Percentiles rank a stretch among this genome's conserved stretches.
phyloP scores from a whole-genome alignment of 1,140 invertebrate species.

The Yoshiicerus persimilis region DNA sequence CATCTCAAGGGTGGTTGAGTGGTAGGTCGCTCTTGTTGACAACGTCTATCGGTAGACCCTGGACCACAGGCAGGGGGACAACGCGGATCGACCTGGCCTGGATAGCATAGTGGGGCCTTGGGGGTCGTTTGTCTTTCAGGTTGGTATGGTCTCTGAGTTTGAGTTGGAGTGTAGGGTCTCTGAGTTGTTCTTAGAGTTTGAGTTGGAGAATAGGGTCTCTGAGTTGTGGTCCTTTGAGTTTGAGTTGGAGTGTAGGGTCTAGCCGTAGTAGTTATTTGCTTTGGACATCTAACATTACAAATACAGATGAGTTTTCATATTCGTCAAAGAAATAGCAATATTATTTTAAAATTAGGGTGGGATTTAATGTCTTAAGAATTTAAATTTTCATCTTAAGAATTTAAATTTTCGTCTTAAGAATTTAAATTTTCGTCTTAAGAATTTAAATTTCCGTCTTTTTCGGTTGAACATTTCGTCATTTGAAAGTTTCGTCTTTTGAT shows the following conservation, averaged over 20 bases:
- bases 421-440: no score
- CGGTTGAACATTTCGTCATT: no score
- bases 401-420: no score
- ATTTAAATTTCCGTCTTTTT: no score
- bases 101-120: constrained; percentile 22
- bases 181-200: constrained; percentile 5
- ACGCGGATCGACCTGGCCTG: constrained; percentile 50
- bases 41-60: constrained; percentile 51
- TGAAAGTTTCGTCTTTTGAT: no score
- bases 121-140: background rate
- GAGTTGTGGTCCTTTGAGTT: constrained; percentile 51
- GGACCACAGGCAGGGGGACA: constrained; percentile 50
- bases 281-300: background rate
- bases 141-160: background rate
- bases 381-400: background rate
- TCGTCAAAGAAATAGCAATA: background rate
- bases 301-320: background rate
- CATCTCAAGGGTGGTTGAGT: constrained; percentile 31
- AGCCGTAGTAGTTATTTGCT: background rate
- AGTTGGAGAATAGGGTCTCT: background rate
- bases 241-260: constrained; percentile 26
- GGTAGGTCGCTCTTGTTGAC: constrained; percentile 14
- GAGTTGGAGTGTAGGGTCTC: background rate
- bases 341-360: background rate
- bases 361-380: constrained; percentile 2